Base-by-base conservation (phyloP, 2,888 invertebrate genomes). In the Orthonevra nobilis region DNA sequence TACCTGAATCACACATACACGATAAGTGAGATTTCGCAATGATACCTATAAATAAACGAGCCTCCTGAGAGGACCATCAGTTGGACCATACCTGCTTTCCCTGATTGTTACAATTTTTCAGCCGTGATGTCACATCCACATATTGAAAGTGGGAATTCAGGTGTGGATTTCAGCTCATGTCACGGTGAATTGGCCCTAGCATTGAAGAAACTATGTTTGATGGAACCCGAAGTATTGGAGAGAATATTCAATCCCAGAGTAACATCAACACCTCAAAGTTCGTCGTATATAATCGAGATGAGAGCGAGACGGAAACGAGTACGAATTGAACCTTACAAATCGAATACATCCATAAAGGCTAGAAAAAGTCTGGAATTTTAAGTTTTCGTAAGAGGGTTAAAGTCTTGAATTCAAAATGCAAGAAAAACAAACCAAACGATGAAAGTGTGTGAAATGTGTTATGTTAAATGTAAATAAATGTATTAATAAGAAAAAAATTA, bases 281-380 rank as follows among this genome's bases (percentile, higher is more conserved):
- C 48, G 7, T 34, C 56, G 3, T 26, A 26, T 10, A 2, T n/a
- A 0, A 42, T 64, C 23, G 72, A 73, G 28, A 63, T 64, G 63
- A 46, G 50, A 28, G n/a, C 40, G 2, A 64, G 40, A 14, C 56
- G 48, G 5, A 63, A 48, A 3, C 63, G 56, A 0, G 2, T 2
- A 2, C 23, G 26, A 9, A 6, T 0, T 0, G 34, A 36, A 10
- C 72, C 72, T 1, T 73, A 73, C 20, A n/a, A 14, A 28, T 17
- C 34, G 10, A 26, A 28, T 10, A 34, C 10, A 12, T 7, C 50
- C 5, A 15, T 5, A 0, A 69, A 36, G 2, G 69, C 60, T 5
- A 50, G 20, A 15, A 69, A 44, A 28, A 60, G 58, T 52, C 26
- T 69, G 26, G 34, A 60, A 14, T 52, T 69, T 44, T 42, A 17